phyloP scores from a whole-genome alignment of 1,140 invertebrate genomes.

The Rhagoletis pomonella region DNA sequence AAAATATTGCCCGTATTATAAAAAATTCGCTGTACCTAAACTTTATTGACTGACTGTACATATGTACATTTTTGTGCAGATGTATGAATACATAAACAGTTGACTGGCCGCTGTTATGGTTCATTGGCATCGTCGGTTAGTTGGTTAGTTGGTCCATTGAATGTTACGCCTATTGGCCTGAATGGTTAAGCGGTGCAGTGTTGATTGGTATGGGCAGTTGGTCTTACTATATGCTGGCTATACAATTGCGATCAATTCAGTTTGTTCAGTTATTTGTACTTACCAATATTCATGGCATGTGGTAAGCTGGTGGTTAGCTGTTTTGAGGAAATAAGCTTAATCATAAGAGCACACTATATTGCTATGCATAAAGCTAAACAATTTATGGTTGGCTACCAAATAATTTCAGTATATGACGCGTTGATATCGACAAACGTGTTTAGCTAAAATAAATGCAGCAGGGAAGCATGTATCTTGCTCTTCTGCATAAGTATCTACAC shows the following conservation, averaged over 20 bases:
- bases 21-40: no score
- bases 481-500: neutral
- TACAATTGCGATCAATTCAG: neutral
- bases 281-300: neutral
- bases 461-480: neutral
- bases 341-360: neutral
- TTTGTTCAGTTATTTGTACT: neutral
- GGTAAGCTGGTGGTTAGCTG: neutral
- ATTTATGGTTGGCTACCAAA: conserved; percentile 50
- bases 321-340: neutral
- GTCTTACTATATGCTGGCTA: neutral
- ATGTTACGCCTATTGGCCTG: conserved; percentile 13
- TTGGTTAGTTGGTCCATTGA: conserved; percentile 46
- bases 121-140: conserved; percentile 29
- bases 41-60: no score
- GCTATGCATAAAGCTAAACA: conserved; percentile 14
- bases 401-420: neutral
- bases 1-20: no score
- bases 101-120: conserved; percentile 4
- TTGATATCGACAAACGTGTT: neutral
- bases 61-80: neutral
- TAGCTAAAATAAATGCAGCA: neutral
- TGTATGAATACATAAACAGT: neutral
- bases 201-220: neutral
- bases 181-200: conserved; percentile 3